These are phyloP conservation scores for Corythaixoides concolor DNA, from an alignment of 2,113 vertebrate species.

Conservation along the genomic window DNA sequence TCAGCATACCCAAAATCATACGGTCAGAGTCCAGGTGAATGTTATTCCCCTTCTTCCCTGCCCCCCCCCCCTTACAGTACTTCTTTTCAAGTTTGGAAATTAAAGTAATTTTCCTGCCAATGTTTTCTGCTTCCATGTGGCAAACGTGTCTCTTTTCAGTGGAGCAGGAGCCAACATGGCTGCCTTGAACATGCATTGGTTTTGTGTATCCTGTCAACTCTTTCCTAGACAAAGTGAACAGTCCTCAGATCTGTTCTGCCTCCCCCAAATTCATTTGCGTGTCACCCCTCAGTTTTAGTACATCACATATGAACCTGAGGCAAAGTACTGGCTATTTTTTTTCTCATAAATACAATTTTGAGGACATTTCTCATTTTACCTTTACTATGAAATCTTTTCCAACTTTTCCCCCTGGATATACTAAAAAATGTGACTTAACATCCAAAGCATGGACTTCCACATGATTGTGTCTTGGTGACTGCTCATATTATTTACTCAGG, in stretches of 20 bases:
- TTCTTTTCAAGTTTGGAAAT: constrained; percentile 39
- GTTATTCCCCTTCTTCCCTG: fast-evolving
- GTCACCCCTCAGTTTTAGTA: not conserved
- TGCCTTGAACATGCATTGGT: not conserved
- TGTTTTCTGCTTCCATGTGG: constrained; percentile 53
- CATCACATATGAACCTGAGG: not conserved
- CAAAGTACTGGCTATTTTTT: not conserved
- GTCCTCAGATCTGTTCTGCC: not conserved
- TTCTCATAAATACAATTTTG: not conserved
- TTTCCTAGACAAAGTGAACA: constrained; percentile 35
- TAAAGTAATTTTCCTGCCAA: constrained; percentile 45
- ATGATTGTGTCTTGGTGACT: not conserved
- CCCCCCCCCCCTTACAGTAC: fast-evolving
- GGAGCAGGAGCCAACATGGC: constrained; percentile 49
- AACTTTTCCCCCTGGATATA: not conserved
- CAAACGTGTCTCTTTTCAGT: constrained; percentile 30
- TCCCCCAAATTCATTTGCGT: not conserved
- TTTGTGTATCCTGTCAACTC: constrained; percentile 48
- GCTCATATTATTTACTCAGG: not conserved
- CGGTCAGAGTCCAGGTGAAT: not conserved
- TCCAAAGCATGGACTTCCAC: not conserved
- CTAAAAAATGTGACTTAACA: not conserved
- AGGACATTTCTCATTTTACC: not conserved
- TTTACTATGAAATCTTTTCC: not conserved
- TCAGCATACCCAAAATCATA: not conserved